Evolutionary conservation across 2,797 vertebrate species (phyloP).

Genomic region (Limosa lapponica): DNA sequence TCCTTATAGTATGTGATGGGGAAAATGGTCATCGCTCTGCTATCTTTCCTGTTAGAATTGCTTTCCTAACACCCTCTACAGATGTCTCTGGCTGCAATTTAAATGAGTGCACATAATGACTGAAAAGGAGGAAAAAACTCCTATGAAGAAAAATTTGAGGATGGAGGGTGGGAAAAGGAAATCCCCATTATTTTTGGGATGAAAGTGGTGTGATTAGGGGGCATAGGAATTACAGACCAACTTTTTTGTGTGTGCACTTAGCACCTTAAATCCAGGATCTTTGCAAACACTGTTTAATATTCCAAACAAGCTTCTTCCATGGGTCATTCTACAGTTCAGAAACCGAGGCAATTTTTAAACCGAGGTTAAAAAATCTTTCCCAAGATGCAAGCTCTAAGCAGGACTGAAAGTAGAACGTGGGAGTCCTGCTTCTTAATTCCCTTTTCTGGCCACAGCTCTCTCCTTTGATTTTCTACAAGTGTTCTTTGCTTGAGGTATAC

Average conservation of each 20-base stretch:
- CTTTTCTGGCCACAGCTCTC: not conserved
- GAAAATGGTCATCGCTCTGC: fast-evolving
- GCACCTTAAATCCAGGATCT: not conserved
- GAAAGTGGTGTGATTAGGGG: not conserved
- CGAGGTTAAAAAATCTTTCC: not conserved
- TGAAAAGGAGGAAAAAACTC: not conserved
- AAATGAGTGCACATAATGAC: not conserved
- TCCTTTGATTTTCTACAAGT: not conserved
- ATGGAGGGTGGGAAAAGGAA: not conserved
- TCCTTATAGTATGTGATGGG: not conserved
- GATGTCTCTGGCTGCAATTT: not conserved
- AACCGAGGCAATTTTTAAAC: not conserved
- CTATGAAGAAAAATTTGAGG: not conserved
- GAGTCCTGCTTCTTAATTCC: not conserved
- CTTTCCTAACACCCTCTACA: not conserved
- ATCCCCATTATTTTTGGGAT: too few relatives aligned
- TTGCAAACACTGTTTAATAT: not conserved
- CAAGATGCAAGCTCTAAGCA: not conserved
- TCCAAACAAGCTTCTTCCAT: not conserved
- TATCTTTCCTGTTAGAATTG: not conserved
- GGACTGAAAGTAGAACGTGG: not conserved
- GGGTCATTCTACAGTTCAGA: not conserved
- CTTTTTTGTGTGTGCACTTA: not conserved
- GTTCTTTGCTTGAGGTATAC: not conserved
- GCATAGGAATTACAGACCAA: not conserved